A percentile compares a stretch with the other conserved stretches of the same genome.
Conservation (phyloP, 2,113 vertebrate species). For the Ciconia stormi region DNA sequence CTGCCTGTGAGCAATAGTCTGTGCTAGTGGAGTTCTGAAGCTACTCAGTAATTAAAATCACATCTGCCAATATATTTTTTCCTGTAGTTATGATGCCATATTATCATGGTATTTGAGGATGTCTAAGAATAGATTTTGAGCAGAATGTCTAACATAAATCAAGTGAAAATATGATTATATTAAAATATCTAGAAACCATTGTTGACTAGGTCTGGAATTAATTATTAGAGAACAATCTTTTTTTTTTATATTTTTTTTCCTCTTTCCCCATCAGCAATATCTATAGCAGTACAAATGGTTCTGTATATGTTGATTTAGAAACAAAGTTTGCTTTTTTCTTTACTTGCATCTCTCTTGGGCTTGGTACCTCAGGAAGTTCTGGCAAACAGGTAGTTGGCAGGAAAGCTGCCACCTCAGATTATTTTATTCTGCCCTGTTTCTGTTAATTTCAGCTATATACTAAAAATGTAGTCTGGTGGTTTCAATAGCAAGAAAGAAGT, state of each 20-base stretch:
- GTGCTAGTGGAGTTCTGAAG: background rate
- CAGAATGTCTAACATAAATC: background rate
- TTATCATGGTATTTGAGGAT: background rate
- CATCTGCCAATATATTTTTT: background rate
- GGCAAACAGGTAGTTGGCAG: background rate
- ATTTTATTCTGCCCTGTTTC: background rate
- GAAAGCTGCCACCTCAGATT: background rate
- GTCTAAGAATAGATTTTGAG: slow-evolving; percentile 6
- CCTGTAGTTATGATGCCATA: background rate
- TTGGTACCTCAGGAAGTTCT: background rate
- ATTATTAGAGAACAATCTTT: background rate
- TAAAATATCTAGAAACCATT: background rate
- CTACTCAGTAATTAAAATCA: background rate
- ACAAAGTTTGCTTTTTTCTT: background rate
- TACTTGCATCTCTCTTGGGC: background rate
- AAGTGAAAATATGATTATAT: background rate
- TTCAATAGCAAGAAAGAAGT: background rate
- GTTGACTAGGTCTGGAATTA: background rate
- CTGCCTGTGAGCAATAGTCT: background rate
- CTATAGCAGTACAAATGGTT: background rate
- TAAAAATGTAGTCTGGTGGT: background rate
- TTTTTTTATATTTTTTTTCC: background rate
- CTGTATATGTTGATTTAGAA: background rate
- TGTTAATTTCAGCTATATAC: background rate
- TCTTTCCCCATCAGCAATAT: background rate